Percentiles rank a stretch among this genome's conserved stretches.
Conservation (phyloP, 2,113 vertebrate genomes). For the Rafetus swinhoei region DNA sequence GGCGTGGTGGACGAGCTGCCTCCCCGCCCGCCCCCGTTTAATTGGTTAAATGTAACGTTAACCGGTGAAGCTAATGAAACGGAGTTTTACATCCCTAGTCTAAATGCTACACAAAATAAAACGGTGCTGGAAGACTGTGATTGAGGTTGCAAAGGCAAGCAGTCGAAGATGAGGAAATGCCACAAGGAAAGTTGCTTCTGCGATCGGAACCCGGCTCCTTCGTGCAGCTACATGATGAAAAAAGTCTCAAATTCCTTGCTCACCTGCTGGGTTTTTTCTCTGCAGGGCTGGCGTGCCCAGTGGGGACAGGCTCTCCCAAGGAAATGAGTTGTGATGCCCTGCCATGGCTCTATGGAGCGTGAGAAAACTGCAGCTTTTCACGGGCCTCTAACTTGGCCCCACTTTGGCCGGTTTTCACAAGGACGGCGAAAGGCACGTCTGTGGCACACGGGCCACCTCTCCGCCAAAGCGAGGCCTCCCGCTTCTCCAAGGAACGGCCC, state of each 20-base stretch:
- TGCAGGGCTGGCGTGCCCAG: not conserved
- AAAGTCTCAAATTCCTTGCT: too few species aligned
- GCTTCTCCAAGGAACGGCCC: not conserved
- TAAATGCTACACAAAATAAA: not conserved
- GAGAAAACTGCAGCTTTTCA: not conserved
- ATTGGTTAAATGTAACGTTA: too few species aligned
- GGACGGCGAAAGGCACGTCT: not conserved
- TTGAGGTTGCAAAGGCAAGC: not conserved
- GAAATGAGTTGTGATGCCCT: not conserved
- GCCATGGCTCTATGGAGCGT: not conserved
- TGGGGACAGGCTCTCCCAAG: not conserved
- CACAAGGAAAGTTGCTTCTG: not conserved
- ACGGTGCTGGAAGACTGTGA: not conserved
- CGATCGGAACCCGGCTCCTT: not conserved
- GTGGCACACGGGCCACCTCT: not conserved
- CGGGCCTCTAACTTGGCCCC: not conserved
- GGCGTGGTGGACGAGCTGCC: too few species aligned
- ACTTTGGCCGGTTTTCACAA: not conserved
- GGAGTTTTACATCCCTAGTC: not conserved
- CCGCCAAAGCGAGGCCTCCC: not conserved
- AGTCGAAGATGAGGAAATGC: not conserved
- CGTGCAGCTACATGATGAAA: not conserved
- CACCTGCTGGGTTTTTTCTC: not conserved
- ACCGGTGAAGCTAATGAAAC: too few species aligned
- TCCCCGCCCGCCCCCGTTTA: too few species aligned